A percentile compares a stretch with the other conserved stretches of the same genome.
Evolutionary conservation across 2,113 vertebrate species (phyloP).

Genomic region (Pollachius pollachius): DNA sequence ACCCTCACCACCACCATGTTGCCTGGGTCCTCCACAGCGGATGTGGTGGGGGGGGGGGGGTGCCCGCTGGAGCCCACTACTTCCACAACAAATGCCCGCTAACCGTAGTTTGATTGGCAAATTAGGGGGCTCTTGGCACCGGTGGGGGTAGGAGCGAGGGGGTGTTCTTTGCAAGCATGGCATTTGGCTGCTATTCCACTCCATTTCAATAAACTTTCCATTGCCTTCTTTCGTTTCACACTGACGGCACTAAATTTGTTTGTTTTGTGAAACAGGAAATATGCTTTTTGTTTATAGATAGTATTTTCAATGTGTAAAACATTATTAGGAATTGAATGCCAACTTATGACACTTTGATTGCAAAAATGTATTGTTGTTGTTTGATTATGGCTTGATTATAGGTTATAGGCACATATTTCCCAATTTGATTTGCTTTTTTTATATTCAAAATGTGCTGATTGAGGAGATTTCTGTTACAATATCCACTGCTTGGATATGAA

Average conservation of each 20-base stretch:
- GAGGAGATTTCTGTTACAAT: too few relatives aligned
- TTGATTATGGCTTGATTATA: too few relatives aligned
- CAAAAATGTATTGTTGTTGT: too few relatives aligned
- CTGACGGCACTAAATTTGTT: neutral
- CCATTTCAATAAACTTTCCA: neutral
- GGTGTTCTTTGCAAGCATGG: slow-evolving; percentile 32
- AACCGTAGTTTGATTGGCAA: slow-evolving; percentile 67
- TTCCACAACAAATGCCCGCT: slow-evolving; percentile 63
- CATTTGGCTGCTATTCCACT: neutral
- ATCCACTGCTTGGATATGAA: too few relatives aligned
- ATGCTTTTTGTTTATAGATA: too few relatives aligned
- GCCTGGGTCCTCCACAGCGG: slow-evolving; percentile 46
- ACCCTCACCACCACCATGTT: slow-evolving; percentile 22
- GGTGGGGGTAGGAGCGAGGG: slow-evolving; percentile 50
- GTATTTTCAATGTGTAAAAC: too few relatives aligned
- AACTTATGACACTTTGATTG: too few relatives aligned
- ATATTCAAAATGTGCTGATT: too few relatives aligned
- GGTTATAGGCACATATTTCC: too few relatives aligned
- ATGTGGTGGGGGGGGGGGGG: slow-evolving; percentile 29
- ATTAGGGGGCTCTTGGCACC: slow-evolving; percentile 58
- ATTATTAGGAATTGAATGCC: too few relatives aligned
- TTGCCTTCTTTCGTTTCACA: neutral
- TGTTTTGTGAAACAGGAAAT: too few relatives aligned
- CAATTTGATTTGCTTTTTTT: too few relatives aligned
- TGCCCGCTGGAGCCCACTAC: slow-evolving; percentile 42